Evolutionary conservation across 2,797 vertebrate species (phyloP).

Genomic region (Hemitrygon akajei): DNA sequence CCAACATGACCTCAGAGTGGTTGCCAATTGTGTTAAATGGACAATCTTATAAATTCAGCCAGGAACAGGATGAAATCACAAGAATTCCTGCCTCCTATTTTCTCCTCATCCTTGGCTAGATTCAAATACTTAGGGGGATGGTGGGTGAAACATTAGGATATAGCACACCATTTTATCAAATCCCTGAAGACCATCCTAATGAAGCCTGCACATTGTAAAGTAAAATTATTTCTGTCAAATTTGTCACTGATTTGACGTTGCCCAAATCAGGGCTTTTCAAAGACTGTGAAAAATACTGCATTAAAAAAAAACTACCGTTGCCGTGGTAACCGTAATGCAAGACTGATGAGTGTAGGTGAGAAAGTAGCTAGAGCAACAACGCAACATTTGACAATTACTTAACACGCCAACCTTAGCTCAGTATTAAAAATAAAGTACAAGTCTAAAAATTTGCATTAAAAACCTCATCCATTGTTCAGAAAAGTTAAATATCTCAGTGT

Average conservation of each 20-base stretch:
- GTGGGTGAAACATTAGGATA: not conserved
- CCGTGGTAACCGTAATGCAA: not conserved
- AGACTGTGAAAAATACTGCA: not conserved
- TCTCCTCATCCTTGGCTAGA: not conserved
- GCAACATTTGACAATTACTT: not conserved
- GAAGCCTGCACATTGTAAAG: not conserved
- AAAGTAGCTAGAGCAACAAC: not conserved
- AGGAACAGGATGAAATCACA: not conserved
- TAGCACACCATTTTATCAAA: not conserved
- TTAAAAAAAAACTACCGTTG: not conserved
- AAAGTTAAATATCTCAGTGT: not conserved
- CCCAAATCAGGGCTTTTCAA: not conserved
- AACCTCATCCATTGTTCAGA: not conserved
- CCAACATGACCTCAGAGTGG: not conserved
- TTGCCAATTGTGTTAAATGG: not conserved
- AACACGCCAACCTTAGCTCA: not conserved
- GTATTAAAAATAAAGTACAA: not conserved
- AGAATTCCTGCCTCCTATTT: not conserved
- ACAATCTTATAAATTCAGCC: not conserved
- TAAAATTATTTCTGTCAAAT: not conserved
- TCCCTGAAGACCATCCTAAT: not conserved
- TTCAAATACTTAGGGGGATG: not conserved
- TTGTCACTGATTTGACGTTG: not conserved
- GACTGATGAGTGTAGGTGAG: not conserved
- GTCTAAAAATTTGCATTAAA: not conserved